Conservation (phyloP, 2,888 invertebrate genomes). For the Cephus nigrinus region DNA sequence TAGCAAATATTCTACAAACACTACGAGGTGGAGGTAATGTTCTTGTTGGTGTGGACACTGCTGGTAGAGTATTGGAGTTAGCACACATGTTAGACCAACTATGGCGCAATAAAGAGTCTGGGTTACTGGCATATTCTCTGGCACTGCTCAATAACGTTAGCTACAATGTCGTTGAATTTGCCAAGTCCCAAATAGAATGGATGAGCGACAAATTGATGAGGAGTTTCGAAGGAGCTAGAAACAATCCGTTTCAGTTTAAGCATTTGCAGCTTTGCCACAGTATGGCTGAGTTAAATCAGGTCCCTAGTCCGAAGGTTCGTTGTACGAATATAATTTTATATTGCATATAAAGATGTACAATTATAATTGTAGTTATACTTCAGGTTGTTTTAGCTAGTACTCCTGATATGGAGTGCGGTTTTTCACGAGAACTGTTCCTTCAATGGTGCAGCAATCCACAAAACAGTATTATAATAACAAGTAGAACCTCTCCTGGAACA, state of each 20-base stretch:
- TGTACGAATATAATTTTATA: neutral
- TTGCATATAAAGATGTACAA: neutral
- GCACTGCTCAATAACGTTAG: slow-evolving; percentile 96
- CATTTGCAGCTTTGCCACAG: slow-evolving; percentile 95
- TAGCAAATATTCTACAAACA: slow-evolving; percentile 93
- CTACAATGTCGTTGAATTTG: slow-evolving; percentile 98
- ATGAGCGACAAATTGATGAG: slow-evolving; percentile 99
- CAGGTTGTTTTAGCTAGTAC: slow-evolving; percentile 93
- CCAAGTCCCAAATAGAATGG: slow-evolving; percentile 99
- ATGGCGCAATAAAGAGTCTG: slow-evolving; percentile 96
- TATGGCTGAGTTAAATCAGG: slow-evolving; percentile 84
- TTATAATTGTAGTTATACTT: slow-evolving; percentile 7
- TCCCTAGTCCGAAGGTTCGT: slow-evolving; percentile 85
- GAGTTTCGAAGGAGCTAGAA: slow-evolving; percentile 88
- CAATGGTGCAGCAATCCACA: slow-evolving; percentile 93
- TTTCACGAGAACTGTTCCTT: slow-evolving; percentile 92
- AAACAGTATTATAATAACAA: slow-evolving; percentile 95
- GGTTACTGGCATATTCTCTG: slow-evolving; percentile 92
- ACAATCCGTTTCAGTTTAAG: slow-evolving; percentile 95
- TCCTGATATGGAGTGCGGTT: slow-evolving; percentile 95
- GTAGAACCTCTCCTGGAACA: slow-evolving; percentile 85
- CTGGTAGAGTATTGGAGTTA: slow-evolving; percentile 94
- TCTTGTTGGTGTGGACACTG: slow-evolving; percentile 95
- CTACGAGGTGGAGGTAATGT: slow-evolving; percentile 95
- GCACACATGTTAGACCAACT: slow-evolving; percentile 96